These are phyloP conservation scores for Geotrypetes seraphini DNA, from an alignment of 2,797 vertebrate species.

Conservation along the genomic window DNA sequence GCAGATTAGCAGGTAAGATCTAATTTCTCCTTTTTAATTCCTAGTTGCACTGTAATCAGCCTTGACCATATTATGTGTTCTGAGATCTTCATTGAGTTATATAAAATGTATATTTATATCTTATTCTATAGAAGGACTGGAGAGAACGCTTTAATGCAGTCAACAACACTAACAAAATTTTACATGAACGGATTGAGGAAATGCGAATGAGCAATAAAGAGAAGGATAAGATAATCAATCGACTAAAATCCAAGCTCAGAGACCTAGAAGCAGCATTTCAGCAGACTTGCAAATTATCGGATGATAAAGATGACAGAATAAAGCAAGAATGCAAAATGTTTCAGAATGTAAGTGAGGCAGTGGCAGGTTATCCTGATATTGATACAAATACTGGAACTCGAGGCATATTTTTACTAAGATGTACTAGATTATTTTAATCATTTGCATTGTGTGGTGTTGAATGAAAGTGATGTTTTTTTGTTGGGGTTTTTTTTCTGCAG, in stretches of 20 bases:
- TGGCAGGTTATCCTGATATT: too few relatives aligned
- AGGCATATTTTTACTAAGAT: too few relatives aligned
- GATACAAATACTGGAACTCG: too few relatives aligned
- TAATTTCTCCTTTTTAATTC: too few relatives aligned
- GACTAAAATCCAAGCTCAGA: slow-evolving; percentile 54
- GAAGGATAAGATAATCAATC: slow-evolving; percentile 60
- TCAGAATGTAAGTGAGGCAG: slow-evolving; percentile 77
- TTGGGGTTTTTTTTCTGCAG: slow-evolving; percentile 49
- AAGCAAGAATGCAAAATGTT: slow-evolving; percentile 86
- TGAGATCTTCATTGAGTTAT: not conserved
- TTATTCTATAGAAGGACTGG: slow-evolving; percentile 65
- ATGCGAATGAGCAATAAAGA: slow-evolving; percentile 64
- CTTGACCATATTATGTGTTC: too few relatives aligned
- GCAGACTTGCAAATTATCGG: slow-evolving; percentile 62
- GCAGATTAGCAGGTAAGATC: too few relatives aligned
- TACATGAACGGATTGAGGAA: slow-evolving; percentile 79
- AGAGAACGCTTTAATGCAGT: slow-evolving; percentile 64
- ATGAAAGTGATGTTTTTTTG: too few relatives aligned
- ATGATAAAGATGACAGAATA: slow-evolving; percentile 66
- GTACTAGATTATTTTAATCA: too few relatives aligned
- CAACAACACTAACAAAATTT: slow-evolving; percentile 53
- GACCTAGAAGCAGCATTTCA: slow-evolving; percentile 74
- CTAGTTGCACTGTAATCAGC: too few relatives aligned
- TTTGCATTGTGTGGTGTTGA: too few relatives aligned
- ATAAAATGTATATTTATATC: too few relatives aligned